Conservation (phyloP, 2,113 vertebrate genomes). For the Gambusia affinis region DNA sequence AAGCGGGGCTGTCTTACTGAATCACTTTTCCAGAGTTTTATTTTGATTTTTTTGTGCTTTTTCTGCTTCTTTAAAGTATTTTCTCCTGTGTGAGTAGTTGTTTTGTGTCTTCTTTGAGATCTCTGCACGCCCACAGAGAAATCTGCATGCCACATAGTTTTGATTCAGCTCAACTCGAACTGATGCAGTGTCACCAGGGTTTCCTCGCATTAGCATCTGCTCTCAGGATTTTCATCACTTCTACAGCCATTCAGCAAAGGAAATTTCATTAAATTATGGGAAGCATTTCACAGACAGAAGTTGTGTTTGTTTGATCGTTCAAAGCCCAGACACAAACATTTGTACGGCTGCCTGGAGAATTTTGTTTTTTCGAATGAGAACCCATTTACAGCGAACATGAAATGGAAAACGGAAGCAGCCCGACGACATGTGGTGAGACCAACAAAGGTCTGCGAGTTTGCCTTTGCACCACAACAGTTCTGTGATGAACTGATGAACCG, state of each 20-base stretch:
- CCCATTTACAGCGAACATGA: slow-evolving; percentile 33
- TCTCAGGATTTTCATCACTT: slow-evolving; percentile 7
- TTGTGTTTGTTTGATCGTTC: slow-evolving; percentile 26
- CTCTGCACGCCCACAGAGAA: slow-evolving; percentile 19
- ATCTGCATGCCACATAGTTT: slow-evolving; percentile 2
- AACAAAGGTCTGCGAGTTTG: slow-evolving; percentile 58
- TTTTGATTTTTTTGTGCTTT: slow-evolving; percentile 20
- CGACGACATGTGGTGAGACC: slow-evolving; percentile 36
- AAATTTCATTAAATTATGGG: slow-evolving; percentile 6
- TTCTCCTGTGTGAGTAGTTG: slow-evolving; percentile 4
- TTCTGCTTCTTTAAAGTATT: slow-evolving; percentile 15
- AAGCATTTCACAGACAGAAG: slow-evolving; percentile 24
- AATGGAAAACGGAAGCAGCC: slow-evolving; percentile 43
- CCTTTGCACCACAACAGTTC: slow-evolving; percentile 42
- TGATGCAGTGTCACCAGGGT: background rate
- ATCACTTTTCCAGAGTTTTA: slow-evolving; percentile 50
- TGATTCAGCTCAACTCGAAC: slow-evolving; percentile 1
- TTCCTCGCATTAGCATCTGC: background rate
- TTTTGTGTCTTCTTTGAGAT: slow-evolving; percentile 34
- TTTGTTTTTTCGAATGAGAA: slow-evolving; percentile 23
- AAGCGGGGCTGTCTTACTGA: slow-evolving; percentile 46
- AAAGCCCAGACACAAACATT: slow-evolving; percentile 14
- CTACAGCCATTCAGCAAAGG: background rate
- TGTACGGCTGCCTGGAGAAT: slow-evolving; percentile 16
- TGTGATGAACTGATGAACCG: slow-evolving; percentile 64